A percentile compares a stretch with the other conserved stretches of the same genome.
These are phyloP conservation scores for Burhinus oedicnemus DNA, from an alignment of 2,113 vertebrate species.

Conservation along the genomic window DNA sequence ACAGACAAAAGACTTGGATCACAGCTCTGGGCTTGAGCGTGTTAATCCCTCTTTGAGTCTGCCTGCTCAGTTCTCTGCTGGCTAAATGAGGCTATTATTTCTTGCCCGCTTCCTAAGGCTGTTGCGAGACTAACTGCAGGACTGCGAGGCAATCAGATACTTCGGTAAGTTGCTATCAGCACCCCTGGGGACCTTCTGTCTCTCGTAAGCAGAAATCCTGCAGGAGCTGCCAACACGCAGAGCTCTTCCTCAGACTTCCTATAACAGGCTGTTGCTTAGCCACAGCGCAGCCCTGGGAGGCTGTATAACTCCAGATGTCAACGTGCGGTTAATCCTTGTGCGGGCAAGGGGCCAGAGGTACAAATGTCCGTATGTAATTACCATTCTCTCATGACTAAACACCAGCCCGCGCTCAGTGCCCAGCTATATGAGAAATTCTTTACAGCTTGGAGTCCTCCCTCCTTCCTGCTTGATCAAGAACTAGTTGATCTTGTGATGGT, in stretches of 20 bases:
- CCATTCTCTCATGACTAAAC: not conserved
- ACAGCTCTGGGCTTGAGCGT: not conserved
- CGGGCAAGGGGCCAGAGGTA: not conserved
- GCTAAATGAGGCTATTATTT: not conserved
- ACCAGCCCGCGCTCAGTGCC: not conserved
- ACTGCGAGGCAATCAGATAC: not conserved
- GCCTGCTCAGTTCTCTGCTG: not conserved
- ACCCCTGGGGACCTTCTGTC: conserved; percentile 12
- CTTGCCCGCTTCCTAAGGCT: not conserved
- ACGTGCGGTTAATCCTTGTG: not conserved
- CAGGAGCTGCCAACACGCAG: not conserved
- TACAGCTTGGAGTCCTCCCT: not conserved
- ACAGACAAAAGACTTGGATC: not conserved
- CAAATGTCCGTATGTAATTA: not conserved
- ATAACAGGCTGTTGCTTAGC: conserved; percentile 12
- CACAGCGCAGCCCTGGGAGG: not conserved
- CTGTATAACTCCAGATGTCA: not conserved
- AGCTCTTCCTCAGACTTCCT: conserved; percentile 19
- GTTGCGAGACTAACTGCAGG: not conserved
- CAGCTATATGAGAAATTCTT: accelerated
- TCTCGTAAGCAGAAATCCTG: not conserved
- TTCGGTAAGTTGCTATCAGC: not conserved
- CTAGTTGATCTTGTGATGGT: not conserved
- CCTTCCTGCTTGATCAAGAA: not conserved
- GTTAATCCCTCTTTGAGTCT: not conserved